Percentiles rank a stretch among this genome's conserved stretches.
phyloP scores from a whole-genome alignment of 2,113 vertebrate species.

The Theristicus caerulescens region DNA sequence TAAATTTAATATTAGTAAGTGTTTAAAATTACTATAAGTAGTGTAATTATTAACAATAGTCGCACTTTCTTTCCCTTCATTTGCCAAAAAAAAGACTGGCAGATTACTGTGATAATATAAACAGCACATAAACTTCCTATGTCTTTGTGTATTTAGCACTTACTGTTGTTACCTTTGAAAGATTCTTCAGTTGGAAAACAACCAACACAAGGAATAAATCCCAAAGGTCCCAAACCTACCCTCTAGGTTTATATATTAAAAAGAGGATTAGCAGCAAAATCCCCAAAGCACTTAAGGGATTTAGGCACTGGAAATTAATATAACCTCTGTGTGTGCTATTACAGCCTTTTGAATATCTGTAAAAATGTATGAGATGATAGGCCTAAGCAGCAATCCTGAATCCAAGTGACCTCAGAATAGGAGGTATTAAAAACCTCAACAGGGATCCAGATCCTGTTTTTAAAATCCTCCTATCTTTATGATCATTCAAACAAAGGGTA shows the following conservation, averaged over 20 bases:
- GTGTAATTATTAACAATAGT: constrained; percentile 18
- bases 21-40: constrained; percentile 4
- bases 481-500: neutral
- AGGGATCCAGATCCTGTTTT: neutral
- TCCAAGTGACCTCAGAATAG: neutral
- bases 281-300: constrained; percentile 17
- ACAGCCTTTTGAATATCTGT: constrained; percentile 22
- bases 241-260: constrained; percentile 11
- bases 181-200: constrained; percentile 1
- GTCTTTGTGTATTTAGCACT: neutral
- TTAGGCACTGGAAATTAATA: constrained; percentile 44
- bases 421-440: neutral
- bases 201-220: constrained; percentile 33
- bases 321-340: constrained; percentile 16
- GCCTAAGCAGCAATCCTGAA: constrained; percentile 17
- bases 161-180: constrained; percentile 22
- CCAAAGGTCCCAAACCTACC: constrained; percentile 9
- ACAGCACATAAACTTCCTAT: neutral
- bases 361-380: neutral
- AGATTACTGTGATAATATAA: constrained; percentile 1
- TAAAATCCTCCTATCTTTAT: neutral
- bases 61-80: neutral
- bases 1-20: constrained; percentile 3
- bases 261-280: constrained; percentile 47
- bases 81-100: neutral